Base-by-base conservation (phyloP, 35 echinoderm and acorn worm genomes). In the Nesometra sesokonis region DNA sequence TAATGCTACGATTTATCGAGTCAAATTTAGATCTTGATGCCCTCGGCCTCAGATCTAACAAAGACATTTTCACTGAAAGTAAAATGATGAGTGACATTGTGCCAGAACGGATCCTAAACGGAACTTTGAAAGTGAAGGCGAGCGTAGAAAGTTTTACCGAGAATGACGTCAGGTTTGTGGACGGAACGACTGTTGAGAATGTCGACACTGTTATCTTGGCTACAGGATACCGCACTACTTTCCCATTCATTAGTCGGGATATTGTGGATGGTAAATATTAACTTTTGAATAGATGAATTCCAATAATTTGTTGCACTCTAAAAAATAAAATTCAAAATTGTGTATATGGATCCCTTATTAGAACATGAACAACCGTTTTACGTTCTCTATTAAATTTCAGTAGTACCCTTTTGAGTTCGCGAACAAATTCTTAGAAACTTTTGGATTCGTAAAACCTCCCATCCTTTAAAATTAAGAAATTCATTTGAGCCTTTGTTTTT, bases 161-260 rank as follows among this genome's bases (percentile, higher is more conserved):
- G 5, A 36, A 80, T n/a, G 84, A 46, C 30, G 87, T 89, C 13
- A 57, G 57, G 17, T 86, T 93, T 30, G 84, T 81, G 3, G 91
- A 93, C 35, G 91, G 91, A 27, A 37, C 81, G 3, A 57, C 17
- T 76, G 78, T 86, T 0, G 78, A 89, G 8, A 32, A 88, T 46
- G 35, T 93, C 19, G 91, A 93, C 32, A 77, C 32, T 31, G 84
- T 93, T 3, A 77, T 93, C 11, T 93, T 86, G 86, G 91, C 87
- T 35, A 93, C 91, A 0, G 91, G 91, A 3, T 93, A 93, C 46
- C n/a, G 77, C n/a, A 40, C 89, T 0, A 85, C 86, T 5, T 39
- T 86, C 30, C 91, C 91, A 30, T 93, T 93, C 57, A 37, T 93
- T 19, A 57, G 40, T 29, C 27, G 78, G 37, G 40, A 78, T n/a